Evolutionary conservation across 2,888 invertebrate species (phyloP), one percentile per base, ranked within the genome.

Genomic region (Scaptomyza reducta): DNA sequence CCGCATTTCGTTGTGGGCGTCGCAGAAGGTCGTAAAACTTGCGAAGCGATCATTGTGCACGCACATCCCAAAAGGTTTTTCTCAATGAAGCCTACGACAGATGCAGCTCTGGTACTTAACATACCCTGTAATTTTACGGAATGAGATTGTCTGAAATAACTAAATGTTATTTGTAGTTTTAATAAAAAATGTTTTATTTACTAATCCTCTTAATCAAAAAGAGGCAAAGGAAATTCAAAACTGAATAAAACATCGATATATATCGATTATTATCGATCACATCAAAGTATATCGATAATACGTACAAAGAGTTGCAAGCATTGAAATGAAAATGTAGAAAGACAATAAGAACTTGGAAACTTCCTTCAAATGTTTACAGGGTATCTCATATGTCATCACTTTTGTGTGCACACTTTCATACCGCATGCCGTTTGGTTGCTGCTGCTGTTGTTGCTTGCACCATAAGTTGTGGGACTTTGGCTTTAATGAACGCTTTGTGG

Each of bases 1-100:
- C n/a, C n/a, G 35, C 38, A 38, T 38, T 46, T 60, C 46, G 58
- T 75, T 70, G 89, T 88, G 76, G 89, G 84, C 82, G 84, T 85
- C 61, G 63, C 66, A 77, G 85, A 85, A 85, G 85, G 85, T 85
- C 85, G 86, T 85, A 89, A 89, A 85, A 74, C 69, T 73, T 57
- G 68, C 74, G 22, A 64, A 61, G 68, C 14, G 84, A 69, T 70
- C 75, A 87, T 80, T 87, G 87, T 70, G 78, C 77, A 83, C 84
- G 87, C 82, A 79, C 68, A 70, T 80, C 67, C 66, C 81, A 29
- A 87, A 80, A 87, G 74, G 72, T 87, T 87, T 72, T 74, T 40
- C 72, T 81, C 79, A 87, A 87, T 81, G 80, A 78, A 79, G 50
- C 78, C 75, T 58, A 69, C 74, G 61, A 59, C 75, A 49, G 46